Conservation (phyloP, 1,140 invertebrate species). For the Aphelenchoides fujianensis region DNA sequence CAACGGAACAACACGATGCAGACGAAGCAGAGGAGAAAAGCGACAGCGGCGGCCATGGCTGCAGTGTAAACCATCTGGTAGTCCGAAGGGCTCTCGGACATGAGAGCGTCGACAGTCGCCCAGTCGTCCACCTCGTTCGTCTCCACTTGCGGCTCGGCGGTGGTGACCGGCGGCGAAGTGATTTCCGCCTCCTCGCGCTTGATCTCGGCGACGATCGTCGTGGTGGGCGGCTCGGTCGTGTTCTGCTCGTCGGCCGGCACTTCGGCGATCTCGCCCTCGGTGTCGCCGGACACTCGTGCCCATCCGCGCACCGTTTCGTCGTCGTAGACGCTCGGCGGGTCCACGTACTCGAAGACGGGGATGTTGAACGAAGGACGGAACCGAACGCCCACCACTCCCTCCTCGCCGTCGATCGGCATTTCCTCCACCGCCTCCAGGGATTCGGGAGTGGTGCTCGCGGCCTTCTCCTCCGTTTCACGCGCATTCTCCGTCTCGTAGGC, state of each 20-base stretch:
- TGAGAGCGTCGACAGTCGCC: no score
- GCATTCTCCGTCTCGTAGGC: background rate
- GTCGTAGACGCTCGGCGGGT: background rate
- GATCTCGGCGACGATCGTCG: background rate
- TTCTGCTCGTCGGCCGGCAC: background rate
- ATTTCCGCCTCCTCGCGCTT: background rate
- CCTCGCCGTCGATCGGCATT: background rate
- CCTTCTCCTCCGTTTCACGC: background rate
- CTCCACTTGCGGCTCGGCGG: no score
- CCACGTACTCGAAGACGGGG: background rate
- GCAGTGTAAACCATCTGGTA: background rate
- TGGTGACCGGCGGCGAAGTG: background rate
- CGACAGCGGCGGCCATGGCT: background rate
- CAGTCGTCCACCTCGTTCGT: no score
- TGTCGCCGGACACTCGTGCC: background rate
- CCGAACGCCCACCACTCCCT: background rate
- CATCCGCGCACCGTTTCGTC: no score
- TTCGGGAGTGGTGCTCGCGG: background rate
- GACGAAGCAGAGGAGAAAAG: background rate
- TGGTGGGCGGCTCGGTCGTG: no score
- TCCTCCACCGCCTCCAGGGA: background rate
- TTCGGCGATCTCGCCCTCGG: background rate
- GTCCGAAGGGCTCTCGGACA: no score
- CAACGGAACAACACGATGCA: background rate
- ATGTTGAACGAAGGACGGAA: no score